These are phyloP conservation scores for Branchellion lobata DNA, from an alignment of 2,888 invertebrate species.

Conservation along the genomic window DNA sequence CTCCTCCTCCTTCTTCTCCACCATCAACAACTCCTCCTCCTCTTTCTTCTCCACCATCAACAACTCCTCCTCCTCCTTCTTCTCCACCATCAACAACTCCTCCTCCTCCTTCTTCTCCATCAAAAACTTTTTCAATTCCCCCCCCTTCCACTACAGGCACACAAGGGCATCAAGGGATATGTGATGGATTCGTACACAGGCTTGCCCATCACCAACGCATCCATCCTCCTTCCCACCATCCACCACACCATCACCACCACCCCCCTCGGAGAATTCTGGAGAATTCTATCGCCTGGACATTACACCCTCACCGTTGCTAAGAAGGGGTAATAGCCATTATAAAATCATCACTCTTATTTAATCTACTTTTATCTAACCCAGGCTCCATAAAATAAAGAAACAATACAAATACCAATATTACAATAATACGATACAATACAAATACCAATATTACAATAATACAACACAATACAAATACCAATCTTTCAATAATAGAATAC, in stretches of 20 bases:
- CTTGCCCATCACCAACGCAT: slow-evolving; percentile 73
- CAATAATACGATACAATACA: too few species aligned
- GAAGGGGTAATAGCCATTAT: slow-evolving; percentile 54
- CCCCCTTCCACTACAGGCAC: slow-evolving; percentile 69
- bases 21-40: too few species aligned
- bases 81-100: too few species aligned
- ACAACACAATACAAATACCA: neutral
- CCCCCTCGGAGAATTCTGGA: slow-evolving; percentile 86
- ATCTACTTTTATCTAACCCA: neutral
- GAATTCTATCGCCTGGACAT: slow-evolving; percentile 81
- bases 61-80: neutral
- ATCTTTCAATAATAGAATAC: too few species aligned
- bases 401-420: neutral
- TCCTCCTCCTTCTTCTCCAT: neutral
- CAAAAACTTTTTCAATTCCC: neutral
- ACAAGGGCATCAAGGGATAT: slow-evolving; percentile 82
- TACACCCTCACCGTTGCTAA: slow-evolving; percentile 73
- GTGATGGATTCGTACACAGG: slow-evolving; percentile 72
- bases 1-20: too few species aligned
- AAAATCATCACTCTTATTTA: neutral
- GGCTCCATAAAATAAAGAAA: neutral
- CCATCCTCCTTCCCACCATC: slow-evolving; percentile 75
- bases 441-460: neutral
- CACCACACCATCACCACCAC: slow-evolving; percentile 79
- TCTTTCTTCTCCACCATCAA: neutral